Base-by-base conservation (phyloP, 2,113 vertebrate species). In the Desmodus rotundus region DNA sequence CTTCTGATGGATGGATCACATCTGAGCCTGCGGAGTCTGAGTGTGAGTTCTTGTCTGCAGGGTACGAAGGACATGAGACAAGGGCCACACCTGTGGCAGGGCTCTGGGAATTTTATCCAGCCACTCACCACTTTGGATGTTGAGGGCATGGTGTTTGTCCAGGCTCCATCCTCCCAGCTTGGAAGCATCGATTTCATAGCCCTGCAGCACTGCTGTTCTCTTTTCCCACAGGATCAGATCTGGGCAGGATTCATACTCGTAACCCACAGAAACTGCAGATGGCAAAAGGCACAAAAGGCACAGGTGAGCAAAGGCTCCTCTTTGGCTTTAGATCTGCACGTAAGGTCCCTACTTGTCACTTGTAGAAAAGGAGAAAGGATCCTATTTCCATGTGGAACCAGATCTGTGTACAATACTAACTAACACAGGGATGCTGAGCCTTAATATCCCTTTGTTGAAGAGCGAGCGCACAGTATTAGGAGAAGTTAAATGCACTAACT, bases 221-320 rank as follows among this genome's bases (percentile, higher is more conserved):
- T 99, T 99, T 98, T 99, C 99, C 99, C 99, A 99, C 12, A 99
- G 98, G 97, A 99, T 99, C 86, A 99, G 98, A 91, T 99, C 99
- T 15, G 99, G 99, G 98, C 99, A 99, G 16, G 99, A 99, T 98
- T 99, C 99, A 31, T 99, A 99, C 95, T 99, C 99, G 84, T 99
- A 99, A 68, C 99, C 99, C 92, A 99, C 99, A 0, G 99, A 99
- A 80, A 99, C 99, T 99, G 89, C 0, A 38, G 95, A 93, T 0
- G 76, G 90, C 28, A 77, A 67, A 14, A 95, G 43, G 33, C 19
- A 10, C 16, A 70, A 20, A 68, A 36, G 0, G 31, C 15, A 36
- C 5, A n/a, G 2, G 45, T 95, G 38, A 95, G 58, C 24, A 87
- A 72, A 74, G 36, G 7, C 41, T 84, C 50, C 11, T 68, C 45